phyloP scores from a whole-genome alignment of 2,888 invertebrate genomes.

The Aphodius sticticus region DNA sequence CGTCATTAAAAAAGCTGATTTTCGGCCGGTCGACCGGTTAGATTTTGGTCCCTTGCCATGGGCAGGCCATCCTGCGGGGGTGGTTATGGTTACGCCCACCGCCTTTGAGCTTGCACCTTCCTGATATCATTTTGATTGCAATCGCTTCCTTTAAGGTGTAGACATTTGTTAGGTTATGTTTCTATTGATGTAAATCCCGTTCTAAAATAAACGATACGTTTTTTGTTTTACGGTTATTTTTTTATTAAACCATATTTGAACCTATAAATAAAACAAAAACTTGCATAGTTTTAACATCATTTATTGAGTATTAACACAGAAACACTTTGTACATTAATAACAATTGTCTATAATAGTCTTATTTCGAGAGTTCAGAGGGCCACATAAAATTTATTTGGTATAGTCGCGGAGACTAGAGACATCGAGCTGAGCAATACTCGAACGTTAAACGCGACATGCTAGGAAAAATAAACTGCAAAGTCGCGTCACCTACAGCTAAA shows the following conservation, averaged over 20 bases:
- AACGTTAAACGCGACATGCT: background rate
- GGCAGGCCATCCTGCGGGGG: conserved; percentile 57
- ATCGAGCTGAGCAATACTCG: no score
- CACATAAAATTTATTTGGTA: background rate
- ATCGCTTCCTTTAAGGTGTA: background rate
- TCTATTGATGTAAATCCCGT: background rate
- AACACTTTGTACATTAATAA: conserved; percentile 10
- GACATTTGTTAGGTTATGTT: conserved; percentile 15
- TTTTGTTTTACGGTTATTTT: no score
- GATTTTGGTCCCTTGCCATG: conserved; percentile 46
- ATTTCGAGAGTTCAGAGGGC: background rate
- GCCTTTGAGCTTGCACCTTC: conserved; percentile 45
- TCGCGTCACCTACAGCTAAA: background rate
- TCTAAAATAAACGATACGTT: no score
- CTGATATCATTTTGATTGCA: conserved; percentile 6
- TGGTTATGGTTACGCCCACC: conserved; percentile 59
- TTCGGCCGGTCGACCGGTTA: conserved; percentile 8
- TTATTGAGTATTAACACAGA: conserved; percentile 24
- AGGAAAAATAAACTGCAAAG: background rate
- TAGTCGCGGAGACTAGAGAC: background rate
- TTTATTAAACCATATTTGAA: background rate
- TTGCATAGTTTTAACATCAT: conserved; percentile 9
- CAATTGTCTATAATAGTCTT: background rate
- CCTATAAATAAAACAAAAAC: background rate
- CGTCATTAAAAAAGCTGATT: background rate